phyloP scores from a whole-genome alignment of 2,113 vertebrate genomes.

The Nannobrachium achirus region DNA sequence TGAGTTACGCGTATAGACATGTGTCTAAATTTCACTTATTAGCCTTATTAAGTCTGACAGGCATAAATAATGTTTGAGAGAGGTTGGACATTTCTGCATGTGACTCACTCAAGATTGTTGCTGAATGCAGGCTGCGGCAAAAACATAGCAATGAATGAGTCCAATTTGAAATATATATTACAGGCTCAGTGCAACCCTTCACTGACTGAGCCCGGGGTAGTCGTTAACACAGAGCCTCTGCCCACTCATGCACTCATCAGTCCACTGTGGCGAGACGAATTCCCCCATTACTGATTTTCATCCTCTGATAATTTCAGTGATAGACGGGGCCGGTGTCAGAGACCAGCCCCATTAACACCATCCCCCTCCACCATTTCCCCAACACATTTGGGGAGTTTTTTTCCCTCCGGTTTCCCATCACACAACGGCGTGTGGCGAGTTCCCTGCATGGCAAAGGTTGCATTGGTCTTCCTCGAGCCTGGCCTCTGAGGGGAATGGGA shows the following conservation, averaged over 20 bases:
- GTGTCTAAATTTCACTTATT: constrained; percentile 56
- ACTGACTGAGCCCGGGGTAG: constrained; percentile 28
- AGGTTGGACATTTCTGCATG: constrained; percentile 8
- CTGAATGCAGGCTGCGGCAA: constrained; percentile 12
- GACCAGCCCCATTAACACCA: constrained; percentile 66
- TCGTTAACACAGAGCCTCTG: constrained; percentile 45
- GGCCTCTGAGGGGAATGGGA: constrained; percentile 11
- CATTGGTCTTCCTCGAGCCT: constrained; percentile 8
- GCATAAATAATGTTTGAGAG: constrained; percentile 47
- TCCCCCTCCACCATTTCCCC: constrained; percentile 32
- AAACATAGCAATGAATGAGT: constrained; percentile 6
- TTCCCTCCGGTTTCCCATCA: constrained; percentile 1
- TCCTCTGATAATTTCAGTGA: constrained; percentile 34
- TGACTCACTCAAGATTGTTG: constrained; percentile 15
- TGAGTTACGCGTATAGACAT: constrained; percentile 42
- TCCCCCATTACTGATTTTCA: constrained; percentile 28
- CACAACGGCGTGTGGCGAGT: not conserved
- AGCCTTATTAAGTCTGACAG: constrained; percentile 47
- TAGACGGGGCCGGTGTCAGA: constrained; percentile 9
- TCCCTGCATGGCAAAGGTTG: constrained; percentile 17
- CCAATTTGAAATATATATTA: constrained; percentile 49
- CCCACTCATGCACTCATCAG: constrained; percentile 35
- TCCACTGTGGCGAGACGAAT: constrained; percentile 35
- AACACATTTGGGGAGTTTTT: constrained; percentile 11
- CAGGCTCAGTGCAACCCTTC: constrained; percentile 29